These are phyloP conservation scores for Melanotaenia pygmaea DNA, from an alignment of 2,797 vertebrate genomes.

Conservation along the genomic window DNA sequence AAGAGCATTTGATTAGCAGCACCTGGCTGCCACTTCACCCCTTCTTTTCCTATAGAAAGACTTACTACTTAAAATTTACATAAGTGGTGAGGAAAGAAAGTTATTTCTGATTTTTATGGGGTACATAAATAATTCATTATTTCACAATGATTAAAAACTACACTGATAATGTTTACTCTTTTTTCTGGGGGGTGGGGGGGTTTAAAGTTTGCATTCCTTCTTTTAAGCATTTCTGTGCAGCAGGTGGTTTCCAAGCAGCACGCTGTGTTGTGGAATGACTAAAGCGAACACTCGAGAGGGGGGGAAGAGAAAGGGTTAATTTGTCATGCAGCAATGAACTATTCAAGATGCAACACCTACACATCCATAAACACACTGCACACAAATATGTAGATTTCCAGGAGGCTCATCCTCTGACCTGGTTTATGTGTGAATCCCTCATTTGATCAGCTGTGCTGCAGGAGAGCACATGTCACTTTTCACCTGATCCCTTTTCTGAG, in stretches of 20 bases:
- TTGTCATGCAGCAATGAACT: slow-evolving; percentile 44
- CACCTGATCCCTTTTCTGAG: slow-evolving; percentile 31
- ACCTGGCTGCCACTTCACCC: too few relatives aligned
- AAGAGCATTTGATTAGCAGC: too few relatives aligned
- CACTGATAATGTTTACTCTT: background rate
- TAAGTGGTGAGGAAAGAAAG: background rate
- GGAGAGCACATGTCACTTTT: slow-evolving; percentile 52
- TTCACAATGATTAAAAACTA: background rate
- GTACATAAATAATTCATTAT: background rate
- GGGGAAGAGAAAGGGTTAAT: slow-evolving; percentile 69
- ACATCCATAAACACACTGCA: slow-evolving; percentile 33
- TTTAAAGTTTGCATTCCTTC: slow-evolving; percentile 46
- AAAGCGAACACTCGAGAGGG: slow-evolving; percentile 18
- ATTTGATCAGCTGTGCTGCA: background rate
- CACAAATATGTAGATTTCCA: slow-evolving; percentile 50
- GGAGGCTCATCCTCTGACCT: slow-evolving; percentile 1
- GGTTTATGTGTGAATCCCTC: background rate
- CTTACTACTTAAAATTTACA: background rate
- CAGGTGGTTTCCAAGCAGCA: slow-evolving; percentile 71
- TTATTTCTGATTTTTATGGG: background rate
- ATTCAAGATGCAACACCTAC: slow-evolving; percentile 52
- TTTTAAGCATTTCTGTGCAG: slow-evolving; percentile 18
- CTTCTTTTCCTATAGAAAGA: background rate
- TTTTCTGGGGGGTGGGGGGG: background rate
- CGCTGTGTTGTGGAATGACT: slow-evolving; percentile 69